Evolutionary conservation across 2,113 vertebrate genomes (phyloP).

Genomic region (Leiothrix lutea): DNA sequence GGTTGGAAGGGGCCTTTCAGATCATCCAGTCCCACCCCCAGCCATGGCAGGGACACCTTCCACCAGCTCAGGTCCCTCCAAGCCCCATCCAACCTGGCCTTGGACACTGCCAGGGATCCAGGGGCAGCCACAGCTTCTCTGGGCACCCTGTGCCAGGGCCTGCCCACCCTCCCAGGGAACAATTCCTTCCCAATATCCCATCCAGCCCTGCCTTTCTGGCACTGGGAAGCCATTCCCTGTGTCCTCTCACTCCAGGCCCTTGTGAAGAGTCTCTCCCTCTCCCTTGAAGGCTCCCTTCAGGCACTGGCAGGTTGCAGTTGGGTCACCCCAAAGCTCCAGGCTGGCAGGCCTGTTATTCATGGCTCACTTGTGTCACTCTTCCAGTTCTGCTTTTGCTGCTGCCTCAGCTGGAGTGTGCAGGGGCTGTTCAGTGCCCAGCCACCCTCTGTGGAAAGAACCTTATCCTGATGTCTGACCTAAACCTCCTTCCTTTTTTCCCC

Average conservation of each 20-base stretch:
- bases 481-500: not conserved
- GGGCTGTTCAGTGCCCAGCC: not conserved
- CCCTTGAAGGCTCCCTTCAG: not conserved
- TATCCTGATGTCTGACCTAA: not conserved
- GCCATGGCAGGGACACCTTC: not conserved
- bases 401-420: not conserved
- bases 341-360: not conserved
- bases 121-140: not conserved
- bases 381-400: not conserved
- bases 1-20: not conserved
- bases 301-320: not conserved
- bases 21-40: not conserved
- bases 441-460: not conserved
- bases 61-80: not conserved
- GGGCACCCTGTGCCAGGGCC: not conserved
- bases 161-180: not conserved
- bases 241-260: not conserved
- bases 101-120: not conserved
- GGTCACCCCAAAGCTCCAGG: not conserved
- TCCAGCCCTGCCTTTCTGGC: rapidly evolving
- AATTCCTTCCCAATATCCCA: not conserved
- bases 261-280: not conserved
- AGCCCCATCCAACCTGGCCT: not conserved
- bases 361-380: not conserved
- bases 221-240: not conserved